Evolutionary conservation across 2,113 vertebrate species (phyloP).

Genomic region (Lycaon pictus): DNA sequence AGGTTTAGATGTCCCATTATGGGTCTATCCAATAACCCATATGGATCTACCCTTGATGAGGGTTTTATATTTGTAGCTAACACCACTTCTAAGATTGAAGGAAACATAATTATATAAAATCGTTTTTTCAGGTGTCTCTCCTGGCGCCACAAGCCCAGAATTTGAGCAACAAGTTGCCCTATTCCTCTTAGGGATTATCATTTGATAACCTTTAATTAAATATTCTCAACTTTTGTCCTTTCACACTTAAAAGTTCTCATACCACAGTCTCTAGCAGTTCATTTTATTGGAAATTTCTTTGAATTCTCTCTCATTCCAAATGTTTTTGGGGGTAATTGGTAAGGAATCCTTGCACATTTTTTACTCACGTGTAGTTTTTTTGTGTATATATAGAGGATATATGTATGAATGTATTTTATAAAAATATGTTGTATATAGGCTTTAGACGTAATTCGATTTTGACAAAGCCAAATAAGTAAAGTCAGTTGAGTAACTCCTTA

Average conservation of each 20-base stretch:
- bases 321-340: background rate
- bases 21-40: background rate
- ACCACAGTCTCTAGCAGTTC: background rate
- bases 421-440: background rate
- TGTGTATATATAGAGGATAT: background rate
- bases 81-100: background rate
- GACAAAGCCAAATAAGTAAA: background rate
- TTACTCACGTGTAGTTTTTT: background rate
- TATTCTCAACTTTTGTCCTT: background rate
- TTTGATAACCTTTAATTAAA: background rate
- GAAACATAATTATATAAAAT: background rate
- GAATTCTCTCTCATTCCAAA: background rate
- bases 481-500: background rate
- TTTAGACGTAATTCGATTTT: background rate
- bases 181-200: background rate
- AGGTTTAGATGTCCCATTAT: background rate
- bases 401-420: background rate
- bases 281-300: background rate
- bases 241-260: background rate
- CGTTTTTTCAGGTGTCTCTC: background rate
- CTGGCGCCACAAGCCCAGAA: background rate
- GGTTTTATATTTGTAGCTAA: background rate
- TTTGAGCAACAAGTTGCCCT: background rate
- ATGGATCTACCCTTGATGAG: background rate
- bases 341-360: background rate